Evolutionary conservation across 2,797 vertebrate genomes (phyloP).

Genomic region (Sus cebifrons): DNA sequence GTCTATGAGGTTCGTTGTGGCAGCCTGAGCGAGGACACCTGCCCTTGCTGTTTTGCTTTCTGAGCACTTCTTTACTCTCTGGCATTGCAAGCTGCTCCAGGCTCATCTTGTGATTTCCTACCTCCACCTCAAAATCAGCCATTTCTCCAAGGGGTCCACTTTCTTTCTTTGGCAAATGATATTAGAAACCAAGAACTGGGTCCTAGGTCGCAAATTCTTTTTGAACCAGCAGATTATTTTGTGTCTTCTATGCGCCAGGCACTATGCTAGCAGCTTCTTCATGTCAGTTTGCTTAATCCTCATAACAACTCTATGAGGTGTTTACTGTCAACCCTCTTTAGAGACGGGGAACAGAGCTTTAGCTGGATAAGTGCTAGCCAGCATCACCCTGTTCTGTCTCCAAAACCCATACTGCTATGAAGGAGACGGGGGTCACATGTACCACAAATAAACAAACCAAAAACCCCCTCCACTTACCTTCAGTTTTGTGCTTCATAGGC

Average conservation of each 20-base stretch:
- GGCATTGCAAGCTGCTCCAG: not conserved
- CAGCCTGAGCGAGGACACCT: not conserved
- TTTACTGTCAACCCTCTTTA: not conserved
- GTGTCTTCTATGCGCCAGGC: not conserved
- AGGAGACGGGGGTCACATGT: not conserved
- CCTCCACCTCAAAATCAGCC: not conserved
- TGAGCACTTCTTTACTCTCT: not conserved
- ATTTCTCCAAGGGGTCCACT: not conserved
- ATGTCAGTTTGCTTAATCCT: not conserved
- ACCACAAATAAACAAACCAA: not conserved
- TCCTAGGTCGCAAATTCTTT: not conserved
- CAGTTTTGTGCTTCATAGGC: not conserved
- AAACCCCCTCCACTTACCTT: not conserved
- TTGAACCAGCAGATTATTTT: slow-evolving; percentile 8
- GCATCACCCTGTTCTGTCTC: not conserved
- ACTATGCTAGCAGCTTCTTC: not conserved
- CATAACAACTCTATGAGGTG: not conserved
- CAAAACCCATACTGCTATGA: not conserved
- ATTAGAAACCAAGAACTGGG: slow-evolving; percentile 9
- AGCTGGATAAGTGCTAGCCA: not conserved
- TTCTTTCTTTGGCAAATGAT: not conserved
- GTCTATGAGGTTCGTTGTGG: not conserved
- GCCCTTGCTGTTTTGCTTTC: not conserved
- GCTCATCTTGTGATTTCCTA: not conserved
- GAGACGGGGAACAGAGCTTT: not conserved